Percentiles rank a stretch among this genome's conserved stretches.
Conservation (phyloP, 1,140 invertebrate genomes). For the Luehdorfia chinensis region DNA sequence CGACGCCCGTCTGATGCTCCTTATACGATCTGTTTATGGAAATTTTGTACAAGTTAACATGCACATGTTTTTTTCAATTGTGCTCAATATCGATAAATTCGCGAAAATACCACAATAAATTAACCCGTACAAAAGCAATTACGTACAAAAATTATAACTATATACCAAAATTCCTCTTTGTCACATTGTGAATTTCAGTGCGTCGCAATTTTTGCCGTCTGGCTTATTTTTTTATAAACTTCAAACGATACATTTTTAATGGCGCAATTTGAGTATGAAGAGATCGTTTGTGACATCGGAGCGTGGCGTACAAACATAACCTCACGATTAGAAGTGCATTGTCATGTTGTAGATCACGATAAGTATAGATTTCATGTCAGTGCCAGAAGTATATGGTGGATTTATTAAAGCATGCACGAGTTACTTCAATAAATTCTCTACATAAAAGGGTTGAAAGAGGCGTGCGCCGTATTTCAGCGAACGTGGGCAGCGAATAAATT, state of each 20-base stretch:
- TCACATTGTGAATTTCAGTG: conserved; percentile 21
- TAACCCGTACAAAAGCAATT: conserved; percentile 26
- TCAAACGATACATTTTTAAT: conserved; percentile 10
- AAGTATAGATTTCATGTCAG: conserved; percentile 41
- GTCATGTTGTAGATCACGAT: conserved; percentile 40
- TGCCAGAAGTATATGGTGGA: conserved; percentile 38
- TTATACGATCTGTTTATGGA: conserved; percentile 68
- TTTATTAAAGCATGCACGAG: conserved; percentile 51
- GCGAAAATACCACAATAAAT: conserved; percentile 28
- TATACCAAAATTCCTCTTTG: conserved; percentile 29
- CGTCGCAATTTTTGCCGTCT: conserved; percentile 12
- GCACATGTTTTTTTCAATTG: conserved; percentile 53
- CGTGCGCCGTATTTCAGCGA: conserved; percentile 56
- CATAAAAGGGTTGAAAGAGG: conserved; percentile 65
- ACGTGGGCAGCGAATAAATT: conserved; percentile 62
- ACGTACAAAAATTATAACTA: conserved; percentile 32
- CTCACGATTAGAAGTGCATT: conserved; percentile 36
- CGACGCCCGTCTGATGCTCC: conserved; percentile 55
- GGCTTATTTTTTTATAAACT: conserved; percentile 11
- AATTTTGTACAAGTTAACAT: conserved; percentile 46
- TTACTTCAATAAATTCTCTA: conserved; percentile 60
- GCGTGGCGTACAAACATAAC: conserved; percentile 35
- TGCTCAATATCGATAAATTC: conserved; percentile 37
- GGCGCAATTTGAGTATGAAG: neutral
- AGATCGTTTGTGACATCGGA: conserved; percentile 30